These are phyloP conservation scores for Ciona savignyi DNA, from an alignment of 23 tunicate genomes.

Conservation along the genomic window DNA sequence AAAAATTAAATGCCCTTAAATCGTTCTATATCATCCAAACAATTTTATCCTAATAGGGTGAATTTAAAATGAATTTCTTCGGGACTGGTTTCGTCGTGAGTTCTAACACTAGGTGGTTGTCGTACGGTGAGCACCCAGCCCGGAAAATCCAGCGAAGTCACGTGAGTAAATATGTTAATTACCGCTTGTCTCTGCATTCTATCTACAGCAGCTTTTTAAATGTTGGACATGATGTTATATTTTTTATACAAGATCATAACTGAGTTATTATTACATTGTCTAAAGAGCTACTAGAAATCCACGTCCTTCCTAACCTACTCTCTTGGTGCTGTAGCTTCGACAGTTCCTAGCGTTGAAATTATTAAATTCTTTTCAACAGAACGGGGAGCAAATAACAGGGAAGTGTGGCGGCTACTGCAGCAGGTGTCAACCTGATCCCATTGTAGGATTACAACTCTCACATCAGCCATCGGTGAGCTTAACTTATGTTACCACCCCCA, in stretches of 20 bases:
- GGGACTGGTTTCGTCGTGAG: conserved; percentile 72
- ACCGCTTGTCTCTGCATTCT: too few relatives aligned
- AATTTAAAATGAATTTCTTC: conserved; percentile 47
- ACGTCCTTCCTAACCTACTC: too few relatives aligned
- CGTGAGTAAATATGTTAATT: too few relatives aligned
- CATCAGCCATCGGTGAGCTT: conserved; percentile 12
- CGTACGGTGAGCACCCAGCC: conserved; percentile 60
- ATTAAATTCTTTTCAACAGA: conserved; percentile 27
- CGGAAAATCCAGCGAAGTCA: conserved; percentile 29
- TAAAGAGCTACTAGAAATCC: too few relatives aligned
- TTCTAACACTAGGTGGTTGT: conserved; percentile 52
- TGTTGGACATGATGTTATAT: too few relatives aligned
- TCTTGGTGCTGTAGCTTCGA: too few relatives aligned
- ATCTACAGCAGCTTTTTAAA: too few relatives aligned
- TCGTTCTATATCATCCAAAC: neutral
- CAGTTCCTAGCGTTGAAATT: neutral
- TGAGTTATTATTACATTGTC: too few relatives aligned
- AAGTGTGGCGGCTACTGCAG: conserved; percentile 96
- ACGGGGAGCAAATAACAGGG: conserved; percentile 40
- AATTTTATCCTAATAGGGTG: conserved; percentile 40
- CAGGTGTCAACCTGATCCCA: conserved; percentile 82
- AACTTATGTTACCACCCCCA: too few relatives aligned
- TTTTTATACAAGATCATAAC: too few relatives aligned
- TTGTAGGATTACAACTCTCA: conserved; percentile 31
- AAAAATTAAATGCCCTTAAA: neutral